These are phyloP conservation scores for Anabacerthia variegaticeps DNA, from an alignment of 2,797 vertebrate genomes.

Conservation along the genomic window DNA sequence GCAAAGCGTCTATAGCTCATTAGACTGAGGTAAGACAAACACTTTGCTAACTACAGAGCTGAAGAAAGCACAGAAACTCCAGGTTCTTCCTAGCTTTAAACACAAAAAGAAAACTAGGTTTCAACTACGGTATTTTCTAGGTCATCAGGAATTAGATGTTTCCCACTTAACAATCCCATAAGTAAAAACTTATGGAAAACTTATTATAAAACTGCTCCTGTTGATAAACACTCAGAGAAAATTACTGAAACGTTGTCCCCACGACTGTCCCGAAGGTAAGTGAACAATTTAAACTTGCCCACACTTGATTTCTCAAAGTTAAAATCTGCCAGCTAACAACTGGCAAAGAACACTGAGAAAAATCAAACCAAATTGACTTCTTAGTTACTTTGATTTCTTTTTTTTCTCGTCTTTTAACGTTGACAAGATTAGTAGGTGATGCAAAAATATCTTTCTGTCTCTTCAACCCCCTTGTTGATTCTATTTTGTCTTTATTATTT, in stretches of 20 bases:
- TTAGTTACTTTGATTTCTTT: not conserved
- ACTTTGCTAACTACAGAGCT: not conserved
- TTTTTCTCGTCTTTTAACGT: not conserved
- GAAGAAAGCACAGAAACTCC: not conserved
- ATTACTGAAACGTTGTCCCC: not conserved
- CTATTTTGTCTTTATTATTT: not conserved
- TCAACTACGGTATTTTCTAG: not conserved
- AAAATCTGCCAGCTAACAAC: not conserved
- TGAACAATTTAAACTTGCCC: not conserved
- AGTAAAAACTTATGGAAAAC: no score
- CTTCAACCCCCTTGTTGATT: not conserved
- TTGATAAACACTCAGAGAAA: not conserved
- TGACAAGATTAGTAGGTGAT: not conserved
- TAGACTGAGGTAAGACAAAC: not conserved
- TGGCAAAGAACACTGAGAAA: not conserved
- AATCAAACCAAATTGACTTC: not conserved
- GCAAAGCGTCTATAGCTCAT: not conserved
- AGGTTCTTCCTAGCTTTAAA: not conserved
- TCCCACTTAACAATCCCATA: not conserved
- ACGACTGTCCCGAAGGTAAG: not conserved
- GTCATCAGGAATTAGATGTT: not conserved
- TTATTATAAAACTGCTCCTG: not conserved
- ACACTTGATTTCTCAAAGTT: not conserved
- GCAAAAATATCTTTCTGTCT: not conserved
- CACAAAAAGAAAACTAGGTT: not conserved